Evolutionary conservation across 1,140 invertebrate genomes (phyloP), one percentile per base, ranked within the genome.

Genomic region (Hyposmocoma kahamanoa): DNA sequence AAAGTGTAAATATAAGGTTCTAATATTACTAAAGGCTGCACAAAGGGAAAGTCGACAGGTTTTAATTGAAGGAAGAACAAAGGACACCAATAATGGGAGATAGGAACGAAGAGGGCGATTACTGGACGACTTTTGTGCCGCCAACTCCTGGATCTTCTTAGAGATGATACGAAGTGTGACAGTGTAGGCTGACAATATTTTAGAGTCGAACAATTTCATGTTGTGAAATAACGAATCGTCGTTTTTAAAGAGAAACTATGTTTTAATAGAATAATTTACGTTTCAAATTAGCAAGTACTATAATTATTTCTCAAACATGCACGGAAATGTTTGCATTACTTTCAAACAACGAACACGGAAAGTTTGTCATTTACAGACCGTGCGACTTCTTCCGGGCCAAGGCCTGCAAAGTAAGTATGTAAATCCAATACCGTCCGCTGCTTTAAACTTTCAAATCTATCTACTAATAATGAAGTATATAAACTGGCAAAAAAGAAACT

Each of bases 21-120:
- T 36, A 36, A 6, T 36, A 36, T 36, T 36, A 15, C 32, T 36
- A 36, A 15, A 17, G 1, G 32, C 18, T 17, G 8, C 18, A 3
- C 10, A 10, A 36, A 67, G 56, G 67, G 56, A 72, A 73, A 73
- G 59, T 69, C 70, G 67, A 69, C 64, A 68, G 54, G 70, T 66
- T 75, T 72, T 78, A 78, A 78, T 79, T 74, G 69, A 69, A 59
- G 67, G 68, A 61, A 55, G 41, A 60, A 76, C 72, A 79, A 79
- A 66, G 64, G 59, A 70, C 66, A 59, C 64, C 65, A 66, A 68
- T 72, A 69, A 74, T 72, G 65, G 59, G 61, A 66, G 53, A 59
- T 62, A 64, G 64, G 59, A n/a, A n/a, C n/a, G n/a, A n/a, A 59
- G 66, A 63, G 58, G 50, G 57, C 67, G 58, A 70, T 72, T 72